Conservation (phyloP, 2,888 invertebrate species). For the Spisula subtruncata region DNA sequence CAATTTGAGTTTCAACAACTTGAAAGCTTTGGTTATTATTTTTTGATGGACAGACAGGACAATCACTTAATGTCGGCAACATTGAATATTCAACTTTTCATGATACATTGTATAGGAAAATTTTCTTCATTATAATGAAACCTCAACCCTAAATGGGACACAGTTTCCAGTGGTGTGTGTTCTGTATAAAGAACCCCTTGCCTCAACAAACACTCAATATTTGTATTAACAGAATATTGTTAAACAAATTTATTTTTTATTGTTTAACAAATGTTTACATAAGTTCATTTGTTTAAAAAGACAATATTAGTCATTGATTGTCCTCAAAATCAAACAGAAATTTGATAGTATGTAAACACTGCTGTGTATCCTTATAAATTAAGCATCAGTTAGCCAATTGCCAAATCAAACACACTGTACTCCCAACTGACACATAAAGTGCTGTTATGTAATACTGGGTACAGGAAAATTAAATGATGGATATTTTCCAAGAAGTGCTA, state of each 20-base stretch:
- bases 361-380: not conserved
- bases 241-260: slow-evolving; percentile 12
- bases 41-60: too few species aligned
- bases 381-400: not conserved
- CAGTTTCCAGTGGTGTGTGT: too few species aligned
- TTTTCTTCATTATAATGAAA: too few species aligned
- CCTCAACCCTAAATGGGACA: too few species aligned
- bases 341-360: not conserved
- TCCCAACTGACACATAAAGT: not conserved
- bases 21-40: too few species aligned
- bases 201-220: not conserved
- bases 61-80: too few species aligned
- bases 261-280: not conserved
- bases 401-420: not conserved
- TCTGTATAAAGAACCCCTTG: not conserved
- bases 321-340: not conserved
- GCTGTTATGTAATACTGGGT: not conserved
- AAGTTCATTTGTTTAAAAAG: not conserved
- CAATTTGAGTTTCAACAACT: too few species aligned
- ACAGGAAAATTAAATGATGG: slow-evolving; percentile 7
- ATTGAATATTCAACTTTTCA: too few species aligned
- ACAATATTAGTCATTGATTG: not conserved
- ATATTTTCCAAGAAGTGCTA: not conserved
- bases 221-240: not conserved
- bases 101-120: too few species aligned